Evolutionary conservation across 2,888 invertebrate genomes (phyloP).

Genomic region (Theodoxus fluviatilis): DNA sequence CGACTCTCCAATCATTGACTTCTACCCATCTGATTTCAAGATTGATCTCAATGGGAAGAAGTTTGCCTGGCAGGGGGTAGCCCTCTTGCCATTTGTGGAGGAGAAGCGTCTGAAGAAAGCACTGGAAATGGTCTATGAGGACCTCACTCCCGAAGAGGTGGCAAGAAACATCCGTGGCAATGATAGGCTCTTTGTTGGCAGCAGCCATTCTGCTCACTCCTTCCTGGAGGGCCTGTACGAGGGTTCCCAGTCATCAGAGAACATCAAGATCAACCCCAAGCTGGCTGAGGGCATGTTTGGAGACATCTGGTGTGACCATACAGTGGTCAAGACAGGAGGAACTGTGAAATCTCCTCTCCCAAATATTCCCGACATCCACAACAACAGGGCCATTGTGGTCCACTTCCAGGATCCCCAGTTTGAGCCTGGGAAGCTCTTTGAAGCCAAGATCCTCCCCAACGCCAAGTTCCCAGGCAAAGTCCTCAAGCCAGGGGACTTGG

Average conservation of each 20-base stretch:
- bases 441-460: constrained; percentile 27
- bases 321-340: constrained; percentile 69
- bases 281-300: constrained; percentile 85
- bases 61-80: constrained; percentile 97
- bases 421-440: constrained; percentile 77
- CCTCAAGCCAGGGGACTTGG: constrained; percentile 80
- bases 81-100: constrained; percentile 96
- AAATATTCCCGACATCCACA: constrained; percentile 42
- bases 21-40: constrained; percentile 95
- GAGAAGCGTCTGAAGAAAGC: constrained; percentile 85
- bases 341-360: constrained; percentile 52
- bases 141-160: constrained; percentile 85
- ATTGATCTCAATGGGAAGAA: constrained; percentile 99
- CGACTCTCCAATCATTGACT: constrained; percentile 93
- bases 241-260: constrained; percentile 64
- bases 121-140: constrained; percentile 79
- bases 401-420: constrained; percentile 83
- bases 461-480: constrained; percentile 71
- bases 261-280: constrained; percentile 72
- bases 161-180: constrained; percentile 88
- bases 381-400: constrained; percentile 66
- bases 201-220: constrained; percentile 75
- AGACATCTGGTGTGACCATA: constrained; percentile 76
- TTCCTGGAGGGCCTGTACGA: constrained; percentile 76
- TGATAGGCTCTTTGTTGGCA: constrained; percentile 86